phyloP scores from a whole-genome alignment of 2,888 invertebrate species.

The Netelia virgata region DNA sequence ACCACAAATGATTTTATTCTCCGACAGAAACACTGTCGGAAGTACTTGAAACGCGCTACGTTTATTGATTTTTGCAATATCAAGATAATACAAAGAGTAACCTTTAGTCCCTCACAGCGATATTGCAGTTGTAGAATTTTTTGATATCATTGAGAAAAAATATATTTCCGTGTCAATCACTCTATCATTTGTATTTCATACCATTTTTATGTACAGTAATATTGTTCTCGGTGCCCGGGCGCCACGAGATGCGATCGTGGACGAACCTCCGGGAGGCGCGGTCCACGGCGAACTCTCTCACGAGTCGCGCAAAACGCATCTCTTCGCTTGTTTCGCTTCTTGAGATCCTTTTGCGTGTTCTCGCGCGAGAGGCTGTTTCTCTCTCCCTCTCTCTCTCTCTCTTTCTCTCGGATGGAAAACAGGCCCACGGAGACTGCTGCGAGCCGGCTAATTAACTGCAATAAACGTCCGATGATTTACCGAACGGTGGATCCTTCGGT shows the following conservation, averaged over 20 bases:
- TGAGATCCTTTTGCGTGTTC: slow-evolving; percentile 49
- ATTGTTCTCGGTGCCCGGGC: slow-evolving; percentile 49
- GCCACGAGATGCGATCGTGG: slow-evolving; percentile 47
- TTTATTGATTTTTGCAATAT: no score
- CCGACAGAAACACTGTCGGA: no score
- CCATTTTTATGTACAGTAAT: slow-evolving; percentile 21
- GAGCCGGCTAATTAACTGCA: slow-evolving; percentile 81
- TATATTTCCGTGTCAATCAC: neutral
- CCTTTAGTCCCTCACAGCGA: no score
- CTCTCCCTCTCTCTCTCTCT: slow-evolving; percentile 36
- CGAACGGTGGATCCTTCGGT: slow-evolving; percentile 71
- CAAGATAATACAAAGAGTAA: no score
- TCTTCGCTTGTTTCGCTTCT: slow-evolving; percentile 52
- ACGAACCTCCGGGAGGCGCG: slow-evolving; percentile 45
- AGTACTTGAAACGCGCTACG: no score
- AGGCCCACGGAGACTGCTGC: slow-evolving; percentile 72
- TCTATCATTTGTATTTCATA: neutral
- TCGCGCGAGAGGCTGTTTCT: slow-evolving; percentile 10
- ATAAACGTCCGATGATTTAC: slow-evolving; percentile 82
- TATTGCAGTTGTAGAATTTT: no score
- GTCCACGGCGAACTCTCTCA: slow-evolving; percentile 66
- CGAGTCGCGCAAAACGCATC: slow-evolving; percentile 58
- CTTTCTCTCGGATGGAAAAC: slow-evolving; percentile 76
- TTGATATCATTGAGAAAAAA: no score
- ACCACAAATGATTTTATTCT: no score